Base-by-base conservation (phyloP, 2,888 invertebrate species). In the Sussaba pulchella region DNA sequence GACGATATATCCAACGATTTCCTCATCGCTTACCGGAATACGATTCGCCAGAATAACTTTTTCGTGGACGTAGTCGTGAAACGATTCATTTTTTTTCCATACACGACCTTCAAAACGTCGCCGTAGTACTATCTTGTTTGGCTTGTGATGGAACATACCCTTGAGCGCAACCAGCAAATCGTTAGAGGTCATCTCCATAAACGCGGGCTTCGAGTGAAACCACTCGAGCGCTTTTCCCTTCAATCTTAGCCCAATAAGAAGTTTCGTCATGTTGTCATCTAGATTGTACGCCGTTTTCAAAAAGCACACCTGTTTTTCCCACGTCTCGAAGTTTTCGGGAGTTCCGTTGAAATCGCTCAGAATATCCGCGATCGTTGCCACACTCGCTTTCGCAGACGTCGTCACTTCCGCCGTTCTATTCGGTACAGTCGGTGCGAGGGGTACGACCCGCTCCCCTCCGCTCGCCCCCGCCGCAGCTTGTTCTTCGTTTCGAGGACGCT, bases 231-330 rank as follows among this genome's bases (percentile, higher is more conserved):
- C 43, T 10, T 43, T 43, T 3, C 43, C 43, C 43, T 43, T 43
- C 5, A 43, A 10, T 43, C 43, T 43, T 10, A 43, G 3, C 10
- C 43, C 43, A 2, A 43, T 43, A 10, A 43, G 43, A 43, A 43
- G 10, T n/a, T 43, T 43, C 59, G 36, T 50, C 14, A 39, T 39
- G 17, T 52, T 17, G 31, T 73, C 63, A 0, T 67, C 39, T 0
- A 77, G 12, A 2, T 39, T 6, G 39, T 77, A 73, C 14, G 69
- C 54, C 12, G n/a, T 5, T 14, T 52, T 76, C 9, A 71, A 5
- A 36, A 71, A 76, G 10, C 4, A 8, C 0, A 72, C 47, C 21
- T 73, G 78, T n/a, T 66, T 73, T 14, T 67, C 67, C 73, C 78
- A 73, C 21, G 24, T 67, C 17, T 73, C 67, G 47, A 10, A 78